These are phyloP conservation scores for Ommatoiulus sabulosus DNA, from an alignment of 2,888 invertebrate genomes.

Conservation along the genomic window DNA sequence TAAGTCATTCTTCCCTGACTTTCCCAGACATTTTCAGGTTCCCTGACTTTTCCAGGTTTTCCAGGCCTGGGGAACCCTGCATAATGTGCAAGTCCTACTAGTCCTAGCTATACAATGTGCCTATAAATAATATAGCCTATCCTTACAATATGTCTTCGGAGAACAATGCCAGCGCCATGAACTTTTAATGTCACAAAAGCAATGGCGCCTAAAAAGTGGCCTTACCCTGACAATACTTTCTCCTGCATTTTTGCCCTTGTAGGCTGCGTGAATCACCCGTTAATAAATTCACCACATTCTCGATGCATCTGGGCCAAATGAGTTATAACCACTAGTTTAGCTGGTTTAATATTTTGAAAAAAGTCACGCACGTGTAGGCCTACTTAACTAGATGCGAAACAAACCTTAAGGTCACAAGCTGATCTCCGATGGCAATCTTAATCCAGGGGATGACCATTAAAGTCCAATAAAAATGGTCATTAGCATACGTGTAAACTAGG, in stretches of 20 bases:
- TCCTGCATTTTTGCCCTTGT: not conserved
- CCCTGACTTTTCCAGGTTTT: too few species aligned
- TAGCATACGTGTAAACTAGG: constrained; percentile 28
- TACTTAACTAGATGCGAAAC: not conserved
- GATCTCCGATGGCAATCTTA: constrained; percentile 17
- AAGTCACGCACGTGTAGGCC: not conserved
- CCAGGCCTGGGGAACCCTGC: too few species aligned
- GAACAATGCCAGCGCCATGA: too few species aligned
- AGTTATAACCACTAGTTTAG: constrained; percentile 17
- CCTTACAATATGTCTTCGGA: too few species aligned
- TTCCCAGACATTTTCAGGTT: too few species aligned
- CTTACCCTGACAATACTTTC: not conserved
- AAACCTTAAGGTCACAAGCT: not conserved
- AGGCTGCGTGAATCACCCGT: not conserved
- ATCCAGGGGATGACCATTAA: constrained; percentile 19
- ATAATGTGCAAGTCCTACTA: too few species aligned
- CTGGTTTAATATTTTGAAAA: not conserved
- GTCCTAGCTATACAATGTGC: too few species aligned
- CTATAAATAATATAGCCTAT: too few species aligned
- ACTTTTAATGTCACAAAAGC: not conserved
- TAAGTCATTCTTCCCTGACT: too few species aligned
- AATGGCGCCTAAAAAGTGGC: not conserved
- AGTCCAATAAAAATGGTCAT: constrained; percentile 22
- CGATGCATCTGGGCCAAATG: not conserved
- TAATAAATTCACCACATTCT: constrained; percentile 25